These are phyloP conservation scores for Neuroscelio doddi DNA, from an alignment of 2,888 invertebrate species.

Conservation along the genomic window DNA sequence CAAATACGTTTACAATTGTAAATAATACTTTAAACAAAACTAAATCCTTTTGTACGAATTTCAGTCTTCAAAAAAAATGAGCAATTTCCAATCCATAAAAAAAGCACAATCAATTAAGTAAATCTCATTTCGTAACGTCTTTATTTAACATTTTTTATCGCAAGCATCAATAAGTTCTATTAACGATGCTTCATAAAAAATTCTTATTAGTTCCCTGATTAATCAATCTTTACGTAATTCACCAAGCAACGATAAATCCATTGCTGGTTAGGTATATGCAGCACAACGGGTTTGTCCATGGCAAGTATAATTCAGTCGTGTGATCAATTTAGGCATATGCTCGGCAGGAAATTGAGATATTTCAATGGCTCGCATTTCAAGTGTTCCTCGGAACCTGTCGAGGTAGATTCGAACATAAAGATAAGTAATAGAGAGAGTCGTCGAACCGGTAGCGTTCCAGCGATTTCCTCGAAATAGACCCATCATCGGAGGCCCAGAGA, in stretches of 20 bases:
- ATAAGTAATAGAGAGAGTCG: constrained; percentile 30
- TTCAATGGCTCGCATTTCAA: constrained; percentile 2
- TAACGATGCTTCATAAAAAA: neutral
- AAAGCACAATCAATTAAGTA: too few species aligned
- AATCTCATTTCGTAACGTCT: too few species aligned
- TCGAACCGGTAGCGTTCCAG: constrained; percentile 47
- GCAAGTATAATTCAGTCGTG: constrained; percentile 38
- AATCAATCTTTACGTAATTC: constrained; percentile 17
- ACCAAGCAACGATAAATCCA: constrained; percentile 31
- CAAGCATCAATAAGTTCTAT: too few species aligned
- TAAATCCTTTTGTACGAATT: too few species aligned
- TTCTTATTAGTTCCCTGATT: neutral
- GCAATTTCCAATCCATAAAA: too few species aligned
- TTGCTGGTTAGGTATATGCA: constrained; percentile 17
- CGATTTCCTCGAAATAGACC: constrained; percentile 55
- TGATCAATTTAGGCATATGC: constrained; percentile 43
- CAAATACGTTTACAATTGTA: too few species aligned
- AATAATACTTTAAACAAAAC: too few species aligned
- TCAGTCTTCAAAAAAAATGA: too few species aligned
- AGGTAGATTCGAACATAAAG: constrained; percentile 39
- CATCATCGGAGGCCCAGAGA: constrained; percentile 48
- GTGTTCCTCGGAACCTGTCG: constrained; percentile 32
- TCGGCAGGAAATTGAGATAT: constrained; percentile 39
- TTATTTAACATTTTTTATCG: too few species aligned
- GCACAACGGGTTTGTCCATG: constrained; percentile 23